Conservation (phyloP, 2,113 vertebrate species). For the Probosciger aterrimus region DNA sequence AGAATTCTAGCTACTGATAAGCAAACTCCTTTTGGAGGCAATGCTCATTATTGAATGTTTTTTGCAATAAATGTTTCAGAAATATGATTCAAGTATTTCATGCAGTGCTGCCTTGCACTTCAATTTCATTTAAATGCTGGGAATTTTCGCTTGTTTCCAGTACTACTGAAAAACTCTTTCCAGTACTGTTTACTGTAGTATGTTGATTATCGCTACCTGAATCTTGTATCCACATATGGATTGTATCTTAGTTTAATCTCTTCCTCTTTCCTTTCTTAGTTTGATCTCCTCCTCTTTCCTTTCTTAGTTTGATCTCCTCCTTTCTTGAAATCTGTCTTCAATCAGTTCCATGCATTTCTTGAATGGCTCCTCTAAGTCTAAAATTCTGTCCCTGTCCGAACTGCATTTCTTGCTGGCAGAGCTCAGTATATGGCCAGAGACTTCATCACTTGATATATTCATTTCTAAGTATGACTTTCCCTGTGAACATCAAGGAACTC, state of each 20-base stretch:
- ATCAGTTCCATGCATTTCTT: background rate
- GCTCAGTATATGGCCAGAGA: background rate
- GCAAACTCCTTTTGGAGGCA: background rate
- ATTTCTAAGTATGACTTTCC: background rate
- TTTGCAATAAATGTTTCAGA: background rate
- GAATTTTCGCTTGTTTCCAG: background rate
- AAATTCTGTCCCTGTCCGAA: background rate
- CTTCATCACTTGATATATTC: background rate
- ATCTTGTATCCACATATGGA: background rate
- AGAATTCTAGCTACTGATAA: background rate
- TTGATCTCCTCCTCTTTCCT: background rate
- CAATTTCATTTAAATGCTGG: background rate
- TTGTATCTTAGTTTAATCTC: background rate
- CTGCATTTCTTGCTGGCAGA: background rate
- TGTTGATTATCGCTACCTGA: background rate
- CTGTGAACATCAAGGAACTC: background rate
- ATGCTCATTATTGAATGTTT: background rate
- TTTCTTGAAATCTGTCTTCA: background rate
- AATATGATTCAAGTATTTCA: background rate
- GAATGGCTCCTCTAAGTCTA: background rate
- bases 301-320: background rate
- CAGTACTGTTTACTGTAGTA: background rate
- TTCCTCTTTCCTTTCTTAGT: background rate
- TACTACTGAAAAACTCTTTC: background rate
- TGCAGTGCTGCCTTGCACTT: background rate